phyloP scores from a whole-genome alignment of 2,113 vertebrate genomes.

The Apteryx owenii region DNA sequence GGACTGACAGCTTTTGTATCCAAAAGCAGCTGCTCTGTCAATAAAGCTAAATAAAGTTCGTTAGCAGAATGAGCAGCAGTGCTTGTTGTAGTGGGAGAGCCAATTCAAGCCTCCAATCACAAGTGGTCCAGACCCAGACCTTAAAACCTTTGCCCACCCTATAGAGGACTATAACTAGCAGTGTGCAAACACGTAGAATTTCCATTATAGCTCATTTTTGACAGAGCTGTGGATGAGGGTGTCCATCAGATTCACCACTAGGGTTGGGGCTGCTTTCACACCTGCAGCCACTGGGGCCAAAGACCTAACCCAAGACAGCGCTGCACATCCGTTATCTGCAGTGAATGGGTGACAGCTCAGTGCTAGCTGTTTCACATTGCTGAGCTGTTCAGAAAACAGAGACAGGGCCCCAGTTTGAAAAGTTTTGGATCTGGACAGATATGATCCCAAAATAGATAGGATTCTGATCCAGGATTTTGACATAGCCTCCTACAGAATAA shows the following conservation, averaged over 20 bases:
- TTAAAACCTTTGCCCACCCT: not conserved
- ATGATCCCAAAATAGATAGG: not conserved
- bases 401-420: not conserved
- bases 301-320: not conserved
- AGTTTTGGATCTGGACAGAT: not conserved
- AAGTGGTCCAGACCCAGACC: not conserved
- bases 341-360: fast-evolving
- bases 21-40: not conserved
- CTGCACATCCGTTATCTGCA: not conserved
- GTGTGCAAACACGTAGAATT: not conserved
- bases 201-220: not conserved
- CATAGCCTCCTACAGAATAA: not conserved
- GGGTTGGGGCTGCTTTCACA: not conserved
- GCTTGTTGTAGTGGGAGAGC: not conserved
- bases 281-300: fast-evolving
- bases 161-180: not conserved
- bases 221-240: not conserved
- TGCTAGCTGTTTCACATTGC: not conserved
- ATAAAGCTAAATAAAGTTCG: not conserved
- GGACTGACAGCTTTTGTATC: not conserved
- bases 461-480: slow-evolving; percentile 2
- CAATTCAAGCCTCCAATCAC: not conserved
- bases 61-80: not conserved
- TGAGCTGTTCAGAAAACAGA: not conserved
- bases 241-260: not conserved